Evolutionary conservation across 2,797 vertebrate species (phyloP).

Genomic region (Sebastes goodei): DNA sequence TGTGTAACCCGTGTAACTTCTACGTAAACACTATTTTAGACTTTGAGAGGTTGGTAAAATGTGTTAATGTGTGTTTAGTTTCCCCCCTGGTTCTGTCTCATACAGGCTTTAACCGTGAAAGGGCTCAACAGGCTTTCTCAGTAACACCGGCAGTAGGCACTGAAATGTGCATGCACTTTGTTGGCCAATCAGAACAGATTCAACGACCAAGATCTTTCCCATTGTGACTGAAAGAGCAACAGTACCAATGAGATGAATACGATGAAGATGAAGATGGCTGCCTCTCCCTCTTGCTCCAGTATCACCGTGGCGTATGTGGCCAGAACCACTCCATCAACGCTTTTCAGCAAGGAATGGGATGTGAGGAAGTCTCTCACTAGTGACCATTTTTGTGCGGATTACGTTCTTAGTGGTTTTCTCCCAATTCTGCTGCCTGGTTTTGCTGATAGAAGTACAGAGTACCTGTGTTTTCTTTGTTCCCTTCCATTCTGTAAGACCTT

Average conservation of each 20-base stretch:
- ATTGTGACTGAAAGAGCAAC: neutral
- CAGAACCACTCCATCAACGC: neutral
- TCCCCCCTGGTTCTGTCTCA: neutral
- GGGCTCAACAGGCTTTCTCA: neutral
- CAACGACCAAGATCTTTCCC: neutral
- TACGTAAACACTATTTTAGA: conserved; percentile 2
- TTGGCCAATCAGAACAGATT: neutral
- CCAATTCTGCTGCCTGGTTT: neutral
- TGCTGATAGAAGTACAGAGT: neutral
- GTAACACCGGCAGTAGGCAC: neutral
- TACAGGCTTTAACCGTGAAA: conserved; percentile 17
- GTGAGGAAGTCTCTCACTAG: neutral
- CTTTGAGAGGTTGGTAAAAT: neutral
- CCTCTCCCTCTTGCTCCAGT: neutral
- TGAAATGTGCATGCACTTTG: conserved; percentile 15
- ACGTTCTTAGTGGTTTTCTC: neutral
- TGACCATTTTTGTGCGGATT: neutral
- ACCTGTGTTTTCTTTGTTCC: neutral
- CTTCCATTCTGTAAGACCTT: neutral
- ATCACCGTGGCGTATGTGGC: neutral
- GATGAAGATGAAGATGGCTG: neutral
- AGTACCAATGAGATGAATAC: neutral
- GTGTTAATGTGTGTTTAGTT: neutral
- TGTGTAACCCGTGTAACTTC: neutral
- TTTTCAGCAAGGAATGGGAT: neutral